Conservation (phyloP, 2,113 vertebrate species). For the Leiothrix lutea region DNA sequence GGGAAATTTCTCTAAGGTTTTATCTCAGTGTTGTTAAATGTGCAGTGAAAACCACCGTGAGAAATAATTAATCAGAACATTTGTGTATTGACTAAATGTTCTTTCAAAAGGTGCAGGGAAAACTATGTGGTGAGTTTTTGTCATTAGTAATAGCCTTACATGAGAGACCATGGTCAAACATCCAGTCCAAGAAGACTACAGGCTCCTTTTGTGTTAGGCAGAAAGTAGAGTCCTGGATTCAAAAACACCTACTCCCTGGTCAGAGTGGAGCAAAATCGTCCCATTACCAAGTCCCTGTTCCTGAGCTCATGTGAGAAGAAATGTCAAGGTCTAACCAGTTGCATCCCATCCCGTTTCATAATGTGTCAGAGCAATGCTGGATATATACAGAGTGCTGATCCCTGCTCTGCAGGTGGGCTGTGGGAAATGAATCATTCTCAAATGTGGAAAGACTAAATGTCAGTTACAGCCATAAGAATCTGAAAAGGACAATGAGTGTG, state of each 20-base stretch:
- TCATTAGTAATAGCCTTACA: not conserved
- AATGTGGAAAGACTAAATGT: not conserved
- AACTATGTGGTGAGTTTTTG: not conserved
- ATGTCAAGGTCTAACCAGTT: not conserved
- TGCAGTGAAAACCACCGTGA: not conserved
- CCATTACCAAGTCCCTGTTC: not conserved
- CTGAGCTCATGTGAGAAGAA: not conserved
- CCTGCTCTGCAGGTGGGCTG: not conserved
- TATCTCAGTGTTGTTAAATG: not conserved
- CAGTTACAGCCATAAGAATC: not conserved
- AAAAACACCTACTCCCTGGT: not conserved
- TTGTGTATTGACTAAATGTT: not conserved
- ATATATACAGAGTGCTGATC: not conserved
- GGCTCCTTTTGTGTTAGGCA: not conserved
- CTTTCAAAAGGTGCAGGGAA: not conserved
- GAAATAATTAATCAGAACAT: not conserved
- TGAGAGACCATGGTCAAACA: not conserved
- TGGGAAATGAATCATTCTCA: not conserved
- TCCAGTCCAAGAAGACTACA: not conserved
- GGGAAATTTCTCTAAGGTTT: not conserved
- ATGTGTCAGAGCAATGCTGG: not conserved
- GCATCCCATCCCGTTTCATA: not conserved
- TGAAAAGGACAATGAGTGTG: not conserved
- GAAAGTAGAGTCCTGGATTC: not conserved
- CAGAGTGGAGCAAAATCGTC: rapidly evolving